Conservation (phyloP, 2,113 vertebrate species). For the Carollia perspicillata region DNA sequence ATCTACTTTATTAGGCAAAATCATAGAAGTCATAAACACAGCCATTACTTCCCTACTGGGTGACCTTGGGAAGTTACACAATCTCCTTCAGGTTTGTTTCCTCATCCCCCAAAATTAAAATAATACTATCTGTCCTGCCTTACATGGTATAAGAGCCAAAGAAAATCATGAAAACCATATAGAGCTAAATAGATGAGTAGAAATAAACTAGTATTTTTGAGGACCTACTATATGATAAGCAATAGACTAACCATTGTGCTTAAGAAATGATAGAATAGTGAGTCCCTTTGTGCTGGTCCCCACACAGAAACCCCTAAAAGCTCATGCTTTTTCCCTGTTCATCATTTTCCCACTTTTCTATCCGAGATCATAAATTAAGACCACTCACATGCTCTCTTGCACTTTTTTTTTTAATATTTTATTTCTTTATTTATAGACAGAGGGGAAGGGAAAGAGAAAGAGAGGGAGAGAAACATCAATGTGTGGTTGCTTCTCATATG, state of each 20-base stretch:
- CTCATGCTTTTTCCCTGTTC: background rate
- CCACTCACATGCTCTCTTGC: background rate
- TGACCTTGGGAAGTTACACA: background rate
- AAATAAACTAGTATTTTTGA: background rate
- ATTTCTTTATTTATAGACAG: no score
- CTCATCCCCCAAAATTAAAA: background rate
- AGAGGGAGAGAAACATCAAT: no score
- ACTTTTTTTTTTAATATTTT: no score
- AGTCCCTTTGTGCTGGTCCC: background rate
- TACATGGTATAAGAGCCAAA: background rate
- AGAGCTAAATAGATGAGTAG: background rate
- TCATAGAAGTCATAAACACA: background rate
- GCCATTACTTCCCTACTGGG: background rate
- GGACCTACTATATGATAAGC: background rate
- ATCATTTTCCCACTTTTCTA: background rate
- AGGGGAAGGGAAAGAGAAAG: no score
- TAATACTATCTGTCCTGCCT: background rate
- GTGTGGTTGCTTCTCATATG: no score
- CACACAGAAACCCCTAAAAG: background rate
- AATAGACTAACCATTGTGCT: background rate
- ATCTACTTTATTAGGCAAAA: background rate
- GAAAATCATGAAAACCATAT: background rate
- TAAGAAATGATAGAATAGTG: background rate
- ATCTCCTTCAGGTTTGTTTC: conserved; percentile 22
- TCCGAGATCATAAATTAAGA: background rate